These are phyloP conservation scores for Phainopepla nitens DNA, from an alignment of 2,113 vertebrate genomes.

Conservation along the genomic window DNA sequence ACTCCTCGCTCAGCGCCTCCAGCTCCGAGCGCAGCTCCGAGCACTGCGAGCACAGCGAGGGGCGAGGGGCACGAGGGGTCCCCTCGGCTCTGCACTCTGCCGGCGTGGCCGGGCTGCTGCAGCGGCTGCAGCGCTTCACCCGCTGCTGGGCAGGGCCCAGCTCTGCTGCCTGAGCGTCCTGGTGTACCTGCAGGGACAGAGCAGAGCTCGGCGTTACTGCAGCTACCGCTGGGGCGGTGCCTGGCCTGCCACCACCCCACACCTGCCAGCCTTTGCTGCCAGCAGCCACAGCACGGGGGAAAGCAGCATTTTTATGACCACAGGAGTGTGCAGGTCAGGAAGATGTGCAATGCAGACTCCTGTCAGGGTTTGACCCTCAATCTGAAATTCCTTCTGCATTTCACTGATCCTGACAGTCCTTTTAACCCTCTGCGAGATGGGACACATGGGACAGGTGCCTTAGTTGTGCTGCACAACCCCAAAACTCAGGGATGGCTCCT, in stretches of 20 bases:
- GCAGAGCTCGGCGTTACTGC: background rate
- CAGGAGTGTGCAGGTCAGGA: fast-evolving
- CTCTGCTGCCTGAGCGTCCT: fast-evolving
- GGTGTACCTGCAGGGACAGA: background rate
- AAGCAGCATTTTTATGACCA: background rate
- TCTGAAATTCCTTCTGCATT: background rate
- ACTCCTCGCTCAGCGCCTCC: constrained; percentile 79
- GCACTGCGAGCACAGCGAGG: constrained; percentile 70
- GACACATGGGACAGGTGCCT: fast-evolving
- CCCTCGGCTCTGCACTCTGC: fast-evolving
- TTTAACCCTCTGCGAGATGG: background rate
- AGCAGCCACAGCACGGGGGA: background rate
- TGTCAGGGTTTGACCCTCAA: background rate
- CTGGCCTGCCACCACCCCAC: fast-evolving
- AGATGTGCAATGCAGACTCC: fast-evolving
- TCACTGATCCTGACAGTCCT: background rate
- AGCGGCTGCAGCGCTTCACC: background rate
- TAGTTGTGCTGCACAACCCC: background rate
- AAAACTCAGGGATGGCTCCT: background rate
- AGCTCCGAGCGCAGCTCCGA: constrained; percentile 79
- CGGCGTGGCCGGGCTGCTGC: fast-evolving
- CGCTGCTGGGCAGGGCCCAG: fast-evolving
- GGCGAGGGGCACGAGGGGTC: background rate
- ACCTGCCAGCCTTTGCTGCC: background rate
- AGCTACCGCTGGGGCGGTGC: fast-evolving